Evolutionary conservation across 2,113 vertebrate genomes (phyloP).

Genomic region (Mormoops blainvillei): DNA sequence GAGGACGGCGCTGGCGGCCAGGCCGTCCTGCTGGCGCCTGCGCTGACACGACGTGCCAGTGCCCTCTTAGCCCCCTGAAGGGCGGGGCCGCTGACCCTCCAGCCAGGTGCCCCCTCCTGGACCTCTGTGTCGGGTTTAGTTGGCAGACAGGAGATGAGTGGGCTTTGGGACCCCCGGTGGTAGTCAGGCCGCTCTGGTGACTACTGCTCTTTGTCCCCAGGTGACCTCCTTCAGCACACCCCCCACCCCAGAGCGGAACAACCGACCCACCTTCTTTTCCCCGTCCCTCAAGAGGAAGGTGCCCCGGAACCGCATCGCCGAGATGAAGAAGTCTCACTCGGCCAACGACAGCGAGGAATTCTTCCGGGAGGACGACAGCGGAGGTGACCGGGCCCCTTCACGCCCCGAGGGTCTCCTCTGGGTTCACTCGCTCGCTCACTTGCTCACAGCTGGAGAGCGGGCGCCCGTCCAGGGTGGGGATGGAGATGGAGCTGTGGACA

Average conservation of each 20-base stretch:
- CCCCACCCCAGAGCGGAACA: constrained; percentile 93
- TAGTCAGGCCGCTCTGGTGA: accelerated
- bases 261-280: constrained; percentile 96
- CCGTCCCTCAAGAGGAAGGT: constrained; percentile 94
- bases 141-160: accelerated
- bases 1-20: background rate
- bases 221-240: constrained; percentile 98
- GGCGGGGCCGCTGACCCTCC: accelerated
- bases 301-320: constrained; percentile 88
- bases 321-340: constrained; percentile 99
- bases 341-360: constrained; percentile 99
- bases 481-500: background rate
- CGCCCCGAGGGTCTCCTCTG: background rate
- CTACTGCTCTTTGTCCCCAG: constrained; percentile 70
- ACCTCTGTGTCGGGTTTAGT: accelerated
- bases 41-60: too few relatives aligned
- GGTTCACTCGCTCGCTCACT: accelerated
- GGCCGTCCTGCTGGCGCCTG: background rate
- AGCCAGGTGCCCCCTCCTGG: background rate
- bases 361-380: constrained; percentile 90
- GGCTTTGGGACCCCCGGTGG: background rate
- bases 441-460: accelerated
- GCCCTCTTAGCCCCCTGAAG: accelerated
- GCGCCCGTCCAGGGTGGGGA: background rate
- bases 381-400: constrained; percentile 75